Evolutionary conservation across 1,140 invertebrate species (phyloP).

Genomic region (Drosophila setifemur): DNA sequence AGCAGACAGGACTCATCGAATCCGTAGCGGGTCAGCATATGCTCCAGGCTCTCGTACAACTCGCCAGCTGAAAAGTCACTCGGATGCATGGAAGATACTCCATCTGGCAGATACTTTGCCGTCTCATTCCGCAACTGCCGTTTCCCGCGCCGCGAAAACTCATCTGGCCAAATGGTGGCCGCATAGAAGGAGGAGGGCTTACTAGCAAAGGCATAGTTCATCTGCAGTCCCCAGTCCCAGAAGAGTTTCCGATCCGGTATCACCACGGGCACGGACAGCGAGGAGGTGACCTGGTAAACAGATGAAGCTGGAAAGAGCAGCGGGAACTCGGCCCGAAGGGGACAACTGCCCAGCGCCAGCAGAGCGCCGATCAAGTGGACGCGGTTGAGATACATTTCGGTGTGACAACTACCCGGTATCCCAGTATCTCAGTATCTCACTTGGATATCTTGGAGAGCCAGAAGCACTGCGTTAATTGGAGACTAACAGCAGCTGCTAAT

Average conservation of each 20-base stretch:
- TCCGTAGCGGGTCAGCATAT: slow-evolving; percentile 48
- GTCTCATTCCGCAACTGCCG: slow-evolving; percentile 51
- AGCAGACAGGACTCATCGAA: slow-evolving; percentile 71
- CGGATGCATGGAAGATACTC: slow-evolving; percentile 27
- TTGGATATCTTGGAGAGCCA: neutral
- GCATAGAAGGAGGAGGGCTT: slow-evolving; percentile 53
- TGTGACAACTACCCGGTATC: slow-evolving; percentile 11
- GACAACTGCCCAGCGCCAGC: slow-evolving; percentile 6
- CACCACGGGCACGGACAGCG: slow-evolving; percentile 60
- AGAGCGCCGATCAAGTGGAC: slow-evolving; percentile 26
- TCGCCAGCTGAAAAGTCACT: slow-evolving; percentile 74
- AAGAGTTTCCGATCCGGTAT: slow-evolving; percentile 53
- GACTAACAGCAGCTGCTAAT: slow-evolving; percentile 51
- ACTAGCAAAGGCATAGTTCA: slow-evolving; percentile 62
- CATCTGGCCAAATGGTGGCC: slow-evolving; percentile 59
- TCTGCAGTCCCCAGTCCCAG: slow-evolving; percentile 70
- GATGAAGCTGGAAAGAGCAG: slow-evolving; percentile 57
- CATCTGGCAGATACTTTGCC: slow-evolving; percentile 42
- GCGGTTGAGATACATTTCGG: slow-evolving; percentile 37
- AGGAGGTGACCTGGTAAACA: slow-evolving; percentile 57
- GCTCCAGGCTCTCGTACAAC: slow-evolving; percentile 63
- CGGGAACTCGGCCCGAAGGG: slow-evolving; percentile 8
- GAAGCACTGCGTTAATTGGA: slow-evolving; percentile 45
- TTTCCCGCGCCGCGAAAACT: slow-evolving; percentile 36
- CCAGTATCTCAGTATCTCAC: neutral